Evolutionary conservation across 2,888 invertebrate genomes (phyloP), one percentile per base, ranked within the genome.

Genomic region (Drosophila parthenogenetica): DNA sequence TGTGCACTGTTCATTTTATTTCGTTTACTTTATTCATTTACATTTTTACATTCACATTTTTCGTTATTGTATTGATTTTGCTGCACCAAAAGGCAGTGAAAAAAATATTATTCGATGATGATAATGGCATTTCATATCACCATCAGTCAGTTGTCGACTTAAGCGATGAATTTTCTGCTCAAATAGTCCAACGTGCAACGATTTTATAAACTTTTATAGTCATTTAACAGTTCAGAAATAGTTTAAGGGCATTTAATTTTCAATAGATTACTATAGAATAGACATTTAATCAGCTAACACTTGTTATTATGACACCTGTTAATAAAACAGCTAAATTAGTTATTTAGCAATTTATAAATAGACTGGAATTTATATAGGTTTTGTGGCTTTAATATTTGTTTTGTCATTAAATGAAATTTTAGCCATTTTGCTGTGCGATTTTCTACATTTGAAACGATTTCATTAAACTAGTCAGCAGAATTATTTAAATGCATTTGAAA

Each of bases 21-120:
- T 58, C 53, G 51, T 22, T 42, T 40, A 46, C 45, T 49, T 59
- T 29, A 62, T 70, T 49, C 53, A 46, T 22, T 40, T 42, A 42
- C 40, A 7, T 49, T 29, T 22, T 22, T 22, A 22, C 39, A n/a
- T 29, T 32, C 48, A 16, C 39, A 29, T 54, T 60, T 50, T 51
- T 48, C 57, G 40, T 40, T 19, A 16, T 37, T 29, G 8, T 73
- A 73, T 75, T 66, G 66, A 70, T 73, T 75, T 73, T 73, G 50
- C 48, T 63, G 58, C 69, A 69, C 22, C 51, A 25, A 50, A 62
- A 13, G 35, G 11, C 4, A 13, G 3, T 11, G 35, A 35, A 35
- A 35, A 29, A 29, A 66, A 55, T 14, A 57, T 61, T 58, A 66
- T 69, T 66, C 40, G 37, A 66, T 51, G 58, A 58, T 42, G 64